A percentile compares a stretch with the other conserved stretches of the same genome.
These are phyloP conservation scores for Pterophyllum scalare DNA, from an alignment of 2,113 vertebrate species.

Conservation along the genomic window DNA sequence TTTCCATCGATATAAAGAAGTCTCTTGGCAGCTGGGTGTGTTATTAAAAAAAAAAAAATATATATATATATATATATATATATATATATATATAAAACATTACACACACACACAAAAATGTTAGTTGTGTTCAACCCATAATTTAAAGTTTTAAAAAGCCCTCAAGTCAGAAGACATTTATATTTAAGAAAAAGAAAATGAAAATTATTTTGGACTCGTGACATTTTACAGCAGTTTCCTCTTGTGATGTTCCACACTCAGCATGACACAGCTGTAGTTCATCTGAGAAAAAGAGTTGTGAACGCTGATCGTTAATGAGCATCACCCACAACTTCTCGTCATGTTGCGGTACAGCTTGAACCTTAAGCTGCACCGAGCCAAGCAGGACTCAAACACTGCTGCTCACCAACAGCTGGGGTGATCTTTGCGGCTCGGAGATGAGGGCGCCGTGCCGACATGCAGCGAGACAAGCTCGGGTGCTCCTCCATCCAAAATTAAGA, in stretches of 20 bases:
- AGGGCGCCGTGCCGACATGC: background rate
- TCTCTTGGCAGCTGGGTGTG: background rate
- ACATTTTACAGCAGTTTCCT: background rate
- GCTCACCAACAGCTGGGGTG: background rate
- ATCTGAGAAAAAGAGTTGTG: background rate
- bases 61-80: too few relatives aligned
- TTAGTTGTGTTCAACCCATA: background rate
- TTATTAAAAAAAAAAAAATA: background rate
- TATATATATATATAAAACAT: too few relatives aligned
- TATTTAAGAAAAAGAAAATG: background rate
- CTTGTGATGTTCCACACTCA: background rate
- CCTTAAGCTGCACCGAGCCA: background rate
- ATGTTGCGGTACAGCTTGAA: background rate
- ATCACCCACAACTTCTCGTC: background rate
- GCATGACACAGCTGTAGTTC: background rate
- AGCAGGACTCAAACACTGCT: background rate
- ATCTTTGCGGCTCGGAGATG: background rate
- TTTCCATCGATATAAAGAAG: background rate
- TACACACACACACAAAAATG: background rate
- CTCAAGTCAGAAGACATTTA: background rate
- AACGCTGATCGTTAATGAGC: background rate
- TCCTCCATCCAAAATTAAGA: background rate
- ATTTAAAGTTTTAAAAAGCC: too few relatives aligned
- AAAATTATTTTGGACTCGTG: background rate
- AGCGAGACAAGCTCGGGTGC: background rate